Evolutionary conservation across 2,797 vertebrate genomes (phyloP).

Genomic region (Diglossa cyanea): DNA sequence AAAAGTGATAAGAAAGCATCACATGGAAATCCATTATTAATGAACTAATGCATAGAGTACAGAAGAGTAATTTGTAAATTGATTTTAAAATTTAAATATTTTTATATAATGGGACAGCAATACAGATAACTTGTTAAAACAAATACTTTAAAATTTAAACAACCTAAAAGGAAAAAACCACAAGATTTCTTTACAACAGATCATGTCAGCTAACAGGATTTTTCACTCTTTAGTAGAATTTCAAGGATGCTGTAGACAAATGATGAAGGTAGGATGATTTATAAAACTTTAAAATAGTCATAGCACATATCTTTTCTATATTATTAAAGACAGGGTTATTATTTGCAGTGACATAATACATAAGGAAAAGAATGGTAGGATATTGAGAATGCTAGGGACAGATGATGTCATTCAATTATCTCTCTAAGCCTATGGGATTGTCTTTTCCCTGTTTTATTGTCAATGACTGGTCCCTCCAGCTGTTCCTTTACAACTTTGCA

Average conservation of each 20-base stretch:
- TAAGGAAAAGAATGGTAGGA: background rate
- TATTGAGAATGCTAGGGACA: background rate
- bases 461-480: constrained; percentile 7
- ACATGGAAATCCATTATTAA: constrained; percentile 4
- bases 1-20: background rate
- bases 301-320: background rate
- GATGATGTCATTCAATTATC: constrained; percentile 20
- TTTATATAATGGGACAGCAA: background rate
- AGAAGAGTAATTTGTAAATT: background rate
- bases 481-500: constrained; percentile 34
- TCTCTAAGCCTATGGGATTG: background rate
- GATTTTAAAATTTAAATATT: background rate
- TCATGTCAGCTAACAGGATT: background rate
- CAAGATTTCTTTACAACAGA: background rate
- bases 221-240: background rate
- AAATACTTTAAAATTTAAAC: background rate
- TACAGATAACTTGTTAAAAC: background rate
- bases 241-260: background rate
- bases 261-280: background rate
- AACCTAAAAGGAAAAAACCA: background rate
- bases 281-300: background rate
- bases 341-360: background rate
- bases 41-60: background rate
- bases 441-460: constrained; percentile 30
- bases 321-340: background rate